These are phyloP conservation scores for Henricia sp. DNA, from an alignment of 53 echinoderm and acorn worm species.

Conservation along the genomic window DNA sequence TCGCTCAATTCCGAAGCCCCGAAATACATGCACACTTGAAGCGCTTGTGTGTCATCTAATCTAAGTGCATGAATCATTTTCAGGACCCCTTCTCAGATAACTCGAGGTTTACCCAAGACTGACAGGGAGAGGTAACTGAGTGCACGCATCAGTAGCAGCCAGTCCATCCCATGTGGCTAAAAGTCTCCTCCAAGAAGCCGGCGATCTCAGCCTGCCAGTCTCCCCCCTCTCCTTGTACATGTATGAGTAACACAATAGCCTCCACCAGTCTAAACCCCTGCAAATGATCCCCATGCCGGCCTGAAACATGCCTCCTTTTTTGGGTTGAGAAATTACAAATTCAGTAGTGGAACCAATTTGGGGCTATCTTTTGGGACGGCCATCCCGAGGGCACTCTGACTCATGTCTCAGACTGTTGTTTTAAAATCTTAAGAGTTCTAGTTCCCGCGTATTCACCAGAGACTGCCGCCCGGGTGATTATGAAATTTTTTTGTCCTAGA, in stretches of 20 bases:
- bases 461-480: constrained; percentile 17
- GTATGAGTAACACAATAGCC: constrained; percentile 52
- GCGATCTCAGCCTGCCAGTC: not conserved
- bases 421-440: constrained; percentile 52
- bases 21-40: too few species aligned
- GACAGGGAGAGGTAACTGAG: not conserved
- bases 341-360: constrained; percentile 42
- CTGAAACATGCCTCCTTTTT: not conserved
- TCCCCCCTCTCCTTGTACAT: not conserved
- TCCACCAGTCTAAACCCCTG: not conserved
- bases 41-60: not conserved
- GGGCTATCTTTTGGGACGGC: constrained; percentile 38
- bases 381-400: constrained; percentile 44
- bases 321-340: constrained; percentile 15
- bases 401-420: constrained; percentile 49
- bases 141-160: constrained; percentile 31
- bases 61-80: constrained; percentile 14
- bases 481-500: not conserved
- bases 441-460: constrained; percentile 24
- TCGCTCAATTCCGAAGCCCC: too few species aligned
- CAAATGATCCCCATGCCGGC: constrained; percentile 34
- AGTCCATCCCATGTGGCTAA: constrained; percentile 18
- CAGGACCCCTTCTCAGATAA: constrained; percentile 16
- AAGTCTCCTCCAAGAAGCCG: not conserved
- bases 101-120: constrained; percentile 13